Evolutionary conservation across 2,888 invertebrate species (phyloP), one percentile per base, ranked within the genome.

Genomic region (Labia minor): DNA sequence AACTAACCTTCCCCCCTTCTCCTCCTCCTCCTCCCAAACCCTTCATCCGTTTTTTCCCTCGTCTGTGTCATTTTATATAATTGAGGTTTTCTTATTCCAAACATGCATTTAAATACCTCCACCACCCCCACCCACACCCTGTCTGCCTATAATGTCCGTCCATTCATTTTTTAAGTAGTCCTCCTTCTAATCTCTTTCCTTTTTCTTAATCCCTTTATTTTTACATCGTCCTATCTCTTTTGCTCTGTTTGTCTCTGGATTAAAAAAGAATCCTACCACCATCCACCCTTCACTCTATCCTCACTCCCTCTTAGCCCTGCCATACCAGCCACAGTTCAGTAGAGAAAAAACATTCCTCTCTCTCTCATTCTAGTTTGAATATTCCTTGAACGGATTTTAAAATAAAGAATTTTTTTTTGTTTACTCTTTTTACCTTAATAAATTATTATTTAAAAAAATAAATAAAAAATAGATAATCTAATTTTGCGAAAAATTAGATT

Each of bases 1-100:
- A 49, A 49, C 14, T 49, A 26, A 26, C 26, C 26, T 8, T 8
- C 26, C n/a, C n/a, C n/a, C n/a, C n/a, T n/a, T n/a, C n/a, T n/a
- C n/a, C n/a, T n/a, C n/a, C n/a, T n/a, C n/a, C n/a, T n/a, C n/a
- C n/a, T n/a, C n/a, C n/a, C n/a, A n/a, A n/a, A n/a, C n/a, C n/a
- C n/a, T n/a, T n/a, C n/a, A n/a, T n/a, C n/a, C n/a, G n/a, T n/a
- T n/a, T n/a, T 16, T 49, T 49, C n/a, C n/a, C 49, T 49, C 49
- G 14, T 11, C 49, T 49, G 49, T 49, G 49, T 49, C 49, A 49
- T 49, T 49, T 49, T 49, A 49, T 49, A 49, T 49, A 49, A 49
- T 49, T 49, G 49, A 49, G 49, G 49, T 49, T 49, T 49, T 49
- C 49, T 49, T 49, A 49, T 49, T 49, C 49, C 49, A 49, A 49